Conservation (phyloP, 1,140 invertebrate genomes). For the Papilio dardanus region DNA sequence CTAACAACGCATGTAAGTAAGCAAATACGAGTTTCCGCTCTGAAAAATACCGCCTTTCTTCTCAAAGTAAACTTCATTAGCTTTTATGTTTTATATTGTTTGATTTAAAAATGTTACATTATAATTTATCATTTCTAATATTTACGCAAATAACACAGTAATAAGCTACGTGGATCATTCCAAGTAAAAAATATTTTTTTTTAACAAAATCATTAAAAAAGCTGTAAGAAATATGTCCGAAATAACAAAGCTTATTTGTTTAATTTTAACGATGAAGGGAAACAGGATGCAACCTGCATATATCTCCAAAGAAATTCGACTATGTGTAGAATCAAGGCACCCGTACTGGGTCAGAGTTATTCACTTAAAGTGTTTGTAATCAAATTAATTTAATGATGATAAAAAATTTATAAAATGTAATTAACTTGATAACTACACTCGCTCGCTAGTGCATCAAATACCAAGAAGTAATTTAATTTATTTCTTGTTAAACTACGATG, state of each 20-base stretch:
- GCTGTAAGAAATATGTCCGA: too few relatives aligned
- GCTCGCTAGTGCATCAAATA: background rate
- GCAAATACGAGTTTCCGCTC: slow-evolving; percentile 39
- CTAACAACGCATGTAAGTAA: slow-evolving; percentile 34
- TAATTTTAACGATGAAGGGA: too few relatives aligned
- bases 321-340: too few relatives aligned
- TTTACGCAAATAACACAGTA: too few relatives aligned
- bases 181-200: too few relatives aligned
- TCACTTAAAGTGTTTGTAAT: background rate
- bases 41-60: slow-evolving; percentile 39
- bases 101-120: slow-evolving; percentile 23
- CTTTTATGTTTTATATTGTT: slow-evolving; percentile 23
- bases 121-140: background rate
- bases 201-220: too few relatives aligned
- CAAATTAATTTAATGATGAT: background rate
- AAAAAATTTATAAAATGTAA: background rate
- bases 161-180: too few relatives aligned
- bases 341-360: background rate
- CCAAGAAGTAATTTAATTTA: slow-evolving; percentile 1
- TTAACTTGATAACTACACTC: background rate
- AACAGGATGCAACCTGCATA: too few relatives aligned
- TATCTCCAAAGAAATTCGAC: too few relatives aligned
- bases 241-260: too few relatives aligned
- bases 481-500: slow-evolving; percentile 18
- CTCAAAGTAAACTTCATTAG: slow-evolving; percentile 47